Evolutionary conservation across 1,140 invertebrate species (phyloP).

Genomic region (Dysdera silvatica): DNA sequence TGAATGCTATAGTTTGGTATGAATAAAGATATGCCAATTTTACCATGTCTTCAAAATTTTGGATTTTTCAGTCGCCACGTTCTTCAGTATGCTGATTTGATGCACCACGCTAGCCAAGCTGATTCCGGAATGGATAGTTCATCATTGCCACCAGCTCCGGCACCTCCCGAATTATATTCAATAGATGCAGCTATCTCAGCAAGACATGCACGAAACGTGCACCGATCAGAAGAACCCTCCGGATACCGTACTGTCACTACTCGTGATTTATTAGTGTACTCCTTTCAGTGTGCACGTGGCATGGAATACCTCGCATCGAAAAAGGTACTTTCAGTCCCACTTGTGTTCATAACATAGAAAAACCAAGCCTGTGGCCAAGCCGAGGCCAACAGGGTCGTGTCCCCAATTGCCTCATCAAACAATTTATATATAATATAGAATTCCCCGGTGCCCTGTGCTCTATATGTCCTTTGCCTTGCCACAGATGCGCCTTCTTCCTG

Average conservation of each 20-base stretch:
- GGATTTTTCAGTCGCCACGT: conserved; percentile 6
- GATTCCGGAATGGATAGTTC: conserved; percentile 17
- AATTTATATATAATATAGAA: too few species aligned
- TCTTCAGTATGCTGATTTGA: conserved; percentile 17
- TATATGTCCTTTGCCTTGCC: too few species aligned
- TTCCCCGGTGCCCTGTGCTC: too few species aligned
- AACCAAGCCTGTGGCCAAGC: not conserved
- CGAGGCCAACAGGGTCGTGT: not conserved
- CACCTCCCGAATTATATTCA: too few species aligned
- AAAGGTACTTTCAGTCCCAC: conserved; percentile 26
- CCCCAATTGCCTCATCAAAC: too few species aligned
- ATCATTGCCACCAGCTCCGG: too few species aligned
- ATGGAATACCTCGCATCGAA: conserved; percentile 37
- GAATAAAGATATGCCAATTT: too few species aligned
- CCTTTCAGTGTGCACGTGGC: conserved; percentile 38
- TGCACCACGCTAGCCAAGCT: not conserved
- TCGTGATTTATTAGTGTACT: conserved; percentile 34
- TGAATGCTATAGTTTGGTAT: too few species aligned
- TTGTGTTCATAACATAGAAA: not conserved
- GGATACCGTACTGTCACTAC: conserved; percentile 26
- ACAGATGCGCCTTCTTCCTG: too few species aligned
- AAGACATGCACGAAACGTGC: too few species aligned
- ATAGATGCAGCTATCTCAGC: too few species aligned
- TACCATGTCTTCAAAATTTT: too few species aligned
- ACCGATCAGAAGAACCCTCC: not conserved